Conservation (phyloP, 2,888 invertebrate genomes). For the Diarsia rubi region DNA sequence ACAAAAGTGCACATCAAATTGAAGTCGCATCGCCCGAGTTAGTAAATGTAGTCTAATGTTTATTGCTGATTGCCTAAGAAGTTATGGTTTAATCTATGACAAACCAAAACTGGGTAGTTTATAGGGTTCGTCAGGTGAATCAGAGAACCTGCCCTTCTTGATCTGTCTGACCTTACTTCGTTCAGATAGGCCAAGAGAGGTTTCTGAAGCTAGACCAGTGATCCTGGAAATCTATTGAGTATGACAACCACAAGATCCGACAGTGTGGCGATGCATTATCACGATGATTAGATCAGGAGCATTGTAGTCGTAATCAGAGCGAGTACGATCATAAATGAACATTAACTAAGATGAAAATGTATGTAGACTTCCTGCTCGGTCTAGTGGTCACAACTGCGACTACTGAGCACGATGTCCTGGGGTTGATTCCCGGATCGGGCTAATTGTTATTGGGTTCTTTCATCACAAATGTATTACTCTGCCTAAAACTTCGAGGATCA, state of each 20-base stretch:
- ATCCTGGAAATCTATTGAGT: not conserved
- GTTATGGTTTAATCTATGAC: not conserved
- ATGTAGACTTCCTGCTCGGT: too few species aligned
- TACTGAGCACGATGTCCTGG: too few species aligned
- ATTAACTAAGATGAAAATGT: not conserved
- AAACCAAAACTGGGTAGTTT: not conserved
- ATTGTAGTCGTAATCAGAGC: not conserved
- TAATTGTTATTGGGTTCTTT: too few species aligned
- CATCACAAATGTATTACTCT: too few species aligned
- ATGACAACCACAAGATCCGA: not conserved
- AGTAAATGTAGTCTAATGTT: not conserved
- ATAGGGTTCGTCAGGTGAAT: not conserved
- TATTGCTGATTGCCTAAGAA: slow-evolving; percentile 7
- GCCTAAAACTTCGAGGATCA: too few species aligned
- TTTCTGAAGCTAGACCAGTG: not conserved
- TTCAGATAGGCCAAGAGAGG: not conserved
- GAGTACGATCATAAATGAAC: not conserved
- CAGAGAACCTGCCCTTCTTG: not conserved
- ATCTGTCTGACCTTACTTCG: not conserved
- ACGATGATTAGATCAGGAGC: not conserved
- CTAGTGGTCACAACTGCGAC: too few species aligned
- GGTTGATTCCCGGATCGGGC: too few species aligned
- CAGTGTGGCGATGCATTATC: not conserved
- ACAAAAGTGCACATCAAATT: not conserved
- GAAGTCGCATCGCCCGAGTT: not conserved